Evolutionary conservation across 2,797 vertebrate species (phyloP).

Genomic region (Sciurus carolinensis): DNA sequence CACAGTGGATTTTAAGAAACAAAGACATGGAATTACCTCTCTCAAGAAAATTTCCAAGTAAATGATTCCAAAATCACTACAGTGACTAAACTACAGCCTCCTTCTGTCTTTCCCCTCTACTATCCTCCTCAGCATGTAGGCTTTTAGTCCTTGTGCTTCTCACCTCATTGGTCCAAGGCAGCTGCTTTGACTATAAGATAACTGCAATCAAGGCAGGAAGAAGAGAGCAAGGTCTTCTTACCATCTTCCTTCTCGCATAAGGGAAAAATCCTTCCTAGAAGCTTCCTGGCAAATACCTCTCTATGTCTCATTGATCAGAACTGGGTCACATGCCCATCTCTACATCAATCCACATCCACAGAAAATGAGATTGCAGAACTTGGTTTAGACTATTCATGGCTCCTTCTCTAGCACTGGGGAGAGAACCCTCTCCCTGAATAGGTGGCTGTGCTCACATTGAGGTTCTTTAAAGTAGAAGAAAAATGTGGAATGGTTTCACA

Average conservation of each 20-base stretch:
- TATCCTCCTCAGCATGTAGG: neutral
- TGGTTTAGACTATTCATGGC: slow-evolving; percentile 29
- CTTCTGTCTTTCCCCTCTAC: neutral
- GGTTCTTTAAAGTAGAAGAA: slow-evolving; percentile 57
- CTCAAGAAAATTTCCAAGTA: slow-evolving; percentile 31
- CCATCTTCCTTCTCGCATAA: neutral
- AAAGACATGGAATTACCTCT: slow-evolving; percentile 39
- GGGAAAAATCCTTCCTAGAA: slow-evolving; percentile 46
- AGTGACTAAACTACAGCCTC: neutral
- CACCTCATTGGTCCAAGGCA: neutral
- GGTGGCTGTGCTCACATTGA: slow-evolving; percentile 29
- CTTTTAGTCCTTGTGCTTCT: neutral
- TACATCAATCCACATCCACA: slow-evolving; percentile 27
- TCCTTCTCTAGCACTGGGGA: neutral
- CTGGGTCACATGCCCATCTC: neutral
- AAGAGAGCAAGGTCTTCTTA: neutral
- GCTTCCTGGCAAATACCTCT: slow-evolving; percentile 19
- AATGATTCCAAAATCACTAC: slow-evolving; percentile 9
- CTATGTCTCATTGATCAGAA: slow-evolving; percentile 53
- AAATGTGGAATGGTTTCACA: slow-evolving; percentile 38
- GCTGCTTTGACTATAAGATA: neutral
- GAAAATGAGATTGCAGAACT: slow-evolving; percentile 31
- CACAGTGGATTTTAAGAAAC: neutral
- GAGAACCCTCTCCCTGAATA: neutral
- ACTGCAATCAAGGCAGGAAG: neutral